A percentile compares a stretch with the other conserved stretches of the same genome.
Evolutionary conservation across 2,113 vertebrate genomes (phyloP).

Genomic region (Trematomus loennbergii): DNA sequence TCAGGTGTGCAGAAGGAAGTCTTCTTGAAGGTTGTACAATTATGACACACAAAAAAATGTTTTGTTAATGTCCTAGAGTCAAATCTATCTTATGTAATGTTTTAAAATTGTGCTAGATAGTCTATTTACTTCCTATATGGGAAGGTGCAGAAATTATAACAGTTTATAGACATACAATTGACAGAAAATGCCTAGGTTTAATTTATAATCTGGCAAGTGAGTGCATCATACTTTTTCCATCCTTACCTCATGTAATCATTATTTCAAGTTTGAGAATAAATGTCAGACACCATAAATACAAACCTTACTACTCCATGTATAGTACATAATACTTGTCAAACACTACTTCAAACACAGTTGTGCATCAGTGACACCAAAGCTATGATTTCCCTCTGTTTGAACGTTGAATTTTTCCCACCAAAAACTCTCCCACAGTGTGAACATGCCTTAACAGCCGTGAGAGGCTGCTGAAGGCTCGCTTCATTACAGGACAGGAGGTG

Average conservation of each 20-base stretch:
- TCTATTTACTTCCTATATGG: background rate
- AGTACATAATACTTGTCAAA: background rate
- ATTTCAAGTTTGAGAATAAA: background rate
- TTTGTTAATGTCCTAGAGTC: background rate
- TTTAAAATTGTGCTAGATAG: too few species aligned
- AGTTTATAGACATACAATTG: background rate
- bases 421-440: constrained; percentile 41
- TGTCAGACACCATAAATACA: background rate
- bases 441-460: constrained; percentile 41
- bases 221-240: background rate
- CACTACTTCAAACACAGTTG: constrained; percentile 1
- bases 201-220: background rate
- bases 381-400: background rate
- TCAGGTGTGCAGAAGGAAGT: background rate
- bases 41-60: background rate
- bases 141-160: background rate
- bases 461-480: constrained; percentile 3
- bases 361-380: background rate
- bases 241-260: too few species aligned
- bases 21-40: background rate
- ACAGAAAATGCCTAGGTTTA: background rate
- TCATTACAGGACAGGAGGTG: constrained; percentile 72
- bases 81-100: background rate
- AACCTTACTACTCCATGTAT: background rate
- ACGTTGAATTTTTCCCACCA: constrained; percentile 29